These are phyloP conservation scores for Luperina testacea DNA, from an alignment of 2,888 invertebrate genomes.

Conservation along the genomic window DNA sequence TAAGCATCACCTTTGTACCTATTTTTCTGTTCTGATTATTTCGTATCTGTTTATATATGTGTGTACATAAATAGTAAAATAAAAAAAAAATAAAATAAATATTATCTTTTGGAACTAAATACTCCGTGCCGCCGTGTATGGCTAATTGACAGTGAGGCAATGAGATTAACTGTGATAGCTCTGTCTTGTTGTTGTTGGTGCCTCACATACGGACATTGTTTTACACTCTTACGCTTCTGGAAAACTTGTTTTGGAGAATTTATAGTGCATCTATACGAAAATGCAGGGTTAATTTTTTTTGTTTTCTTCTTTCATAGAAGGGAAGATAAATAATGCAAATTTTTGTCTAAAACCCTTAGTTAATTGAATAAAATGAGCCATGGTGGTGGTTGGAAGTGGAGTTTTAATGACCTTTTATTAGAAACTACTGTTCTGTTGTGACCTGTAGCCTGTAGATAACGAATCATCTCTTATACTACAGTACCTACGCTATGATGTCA, in stretches of 20 bases:
- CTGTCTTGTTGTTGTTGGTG: constrained; percentile 66
- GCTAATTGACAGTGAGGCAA: constrained; percentile 74
- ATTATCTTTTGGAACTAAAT: constrained; percentile 72
- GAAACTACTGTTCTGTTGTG: not conserved
- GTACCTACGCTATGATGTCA: not conserved
- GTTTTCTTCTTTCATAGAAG: not conserved
- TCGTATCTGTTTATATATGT: too few relatives aligned
- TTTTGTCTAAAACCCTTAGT: not conserved
- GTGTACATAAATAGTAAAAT: too few relatives aligned
- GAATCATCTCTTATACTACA: not conserved
- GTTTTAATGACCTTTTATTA: constrained; percentile 8
- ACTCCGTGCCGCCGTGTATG: constrained; percentile 66
- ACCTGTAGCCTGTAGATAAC: not conserved
- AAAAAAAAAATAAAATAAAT: too few relatives aligned
- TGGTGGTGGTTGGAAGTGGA: constrained; percentile 2
- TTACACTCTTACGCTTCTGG: constrained; percentile 25
- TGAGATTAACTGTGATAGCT: constrained; percentile 70
- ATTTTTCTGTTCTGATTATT: too few relatives aligned
- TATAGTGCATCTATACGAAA: not conserved
- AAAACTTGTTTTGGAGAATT: constrained; percentile 21
- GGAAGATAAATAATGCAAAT: too few relatives aligned
- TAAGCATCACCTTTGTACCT: too few relatives aligned
- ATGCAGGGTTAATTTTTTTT: not conserved
- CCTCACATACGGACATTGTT: constrained; percentile 55
- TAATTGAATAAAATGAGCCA: not conserved